Conservation (phyloP, 2,113 vertebrate genomes). For the Heterotilapia buettikoferi region DNA sequence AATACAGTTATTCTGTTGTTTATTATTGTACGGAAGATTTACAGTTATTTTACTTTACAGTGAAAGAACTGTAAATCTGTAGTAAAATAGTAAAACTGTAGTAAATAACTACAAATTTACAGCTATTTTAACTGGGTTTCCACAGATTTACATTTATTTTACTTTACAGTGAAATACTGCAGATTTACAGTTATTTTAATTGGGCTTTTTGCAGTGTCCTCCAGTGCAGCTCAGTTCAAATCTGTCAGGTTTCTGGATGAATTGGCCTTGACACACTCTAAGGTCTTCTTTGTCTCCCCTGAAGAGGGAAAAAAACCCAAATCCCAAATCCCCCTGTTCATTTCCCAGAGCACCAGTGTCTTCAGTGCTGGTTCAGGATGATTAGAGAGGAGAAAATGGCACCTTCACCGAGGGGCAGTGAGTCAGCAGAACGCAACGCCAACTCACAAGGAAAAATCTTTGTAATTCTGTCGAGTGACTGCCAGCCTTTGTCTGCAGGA, state of each 20-base stretch:
- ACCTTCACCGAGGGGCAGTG: background rate
- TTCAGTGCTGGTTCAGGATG: background rate
- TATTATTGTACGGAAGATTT: background rate
- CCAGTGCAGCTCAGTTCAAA: too few relatives aligned
- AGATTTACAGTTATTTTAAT: background rate
- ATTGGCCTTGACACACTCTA: background rate
- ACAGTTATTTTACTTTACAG: background rate
- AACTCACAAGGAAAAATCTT: background rate
- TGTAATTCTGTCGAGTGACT: background rate
- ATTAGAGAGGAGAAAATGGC: slow-evolving; percentile 2
- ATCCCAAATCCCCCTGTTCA: background rate
- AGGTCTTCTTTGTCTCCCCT: background rate
- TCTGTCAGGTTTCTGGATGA: background rate
- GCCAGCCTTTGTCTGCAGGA: background rate
- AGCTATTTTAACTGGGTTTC: background rate
- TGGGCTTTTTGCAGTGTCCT: background rate
- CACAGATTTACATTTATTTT: background rate
- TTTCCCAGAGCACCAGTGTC: background rate
- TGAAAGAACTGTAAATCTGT: background rate
- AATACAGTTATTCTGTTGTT: background rate
- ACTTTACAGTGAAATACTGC: background rate
- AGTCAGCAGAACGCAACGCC: background rate
- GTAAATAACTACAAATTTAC: background rate
- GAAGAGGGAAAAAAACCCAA: fast-evolving
- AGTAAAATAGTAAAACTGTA: background rate